A percentile compares a stretch with the other conserved stretches of the same genome.
Conservation (phyloP, 2,113 vertebrate species). For the Lophotis ruficrista region DNA sequence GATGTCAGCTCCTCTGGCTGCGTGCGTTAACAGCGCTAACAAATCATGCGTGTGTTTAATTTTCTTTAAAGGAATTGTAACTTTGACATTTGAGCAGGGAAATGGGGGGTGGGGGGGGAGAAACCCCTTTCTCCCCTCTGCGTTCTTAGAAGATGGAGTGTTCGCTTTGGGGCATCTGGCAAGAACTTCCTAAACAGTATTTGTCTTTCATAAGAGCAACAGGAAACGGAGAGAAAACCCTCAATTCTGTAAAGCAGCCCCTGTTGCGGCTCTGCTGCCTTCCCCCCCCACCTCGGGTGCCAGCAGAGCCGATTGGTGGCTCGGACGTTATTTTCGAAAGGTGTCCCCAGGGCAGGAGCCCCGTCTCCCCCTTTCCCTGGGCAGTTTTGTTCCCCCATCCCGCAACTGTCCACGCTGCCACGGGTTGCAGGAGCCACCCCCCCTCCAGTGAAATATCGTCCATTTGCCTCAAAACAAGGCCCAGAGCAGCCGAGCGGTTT, state of each 20-base stretch:
- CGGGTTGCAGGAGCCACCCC: not conserved
- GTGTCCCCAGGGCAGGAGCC: not conserved
- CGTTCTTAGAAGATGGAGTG: not conserved
- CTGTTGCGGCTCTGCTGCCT: not conserved
- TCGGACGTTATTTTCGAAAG: not conserved
- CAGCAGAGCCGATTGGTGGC: not conserved
- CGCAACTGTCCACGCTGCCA: not conserved
- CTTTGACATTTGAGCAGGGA: not conserved
- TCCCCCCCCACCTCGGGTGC: accelerated
- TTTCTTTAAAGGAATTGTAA: not conserved
- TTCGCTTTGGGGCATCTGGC: not conserved
- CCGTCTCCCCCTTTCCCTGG: accelerated
- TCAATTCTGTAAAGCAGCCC: not conserved
- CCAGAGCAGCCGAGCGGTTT: accelerated
- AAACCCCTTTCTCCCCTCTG: not conserved
- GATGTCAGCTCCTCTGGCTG: not conserved
- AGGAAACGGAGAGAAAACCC: not conserved
- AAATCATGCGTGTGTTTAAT: not conserved
- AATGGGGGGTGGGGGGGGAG: not conserved
- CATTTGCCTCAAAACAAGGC: not conserved
- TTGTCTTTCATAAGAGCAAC: not conserved
- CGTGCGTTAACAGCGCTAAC: not conserved
- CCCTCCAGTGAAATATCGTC: not conserved
- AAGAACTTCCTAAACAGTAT: not conserved
- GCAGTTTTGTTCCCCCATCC: not conserved